Percentiles rank a stretch among this genome's conserved stretches.
Conservation (phyloP, 2,888 invertebrate species). For the Hipparchia semele region DNA sequence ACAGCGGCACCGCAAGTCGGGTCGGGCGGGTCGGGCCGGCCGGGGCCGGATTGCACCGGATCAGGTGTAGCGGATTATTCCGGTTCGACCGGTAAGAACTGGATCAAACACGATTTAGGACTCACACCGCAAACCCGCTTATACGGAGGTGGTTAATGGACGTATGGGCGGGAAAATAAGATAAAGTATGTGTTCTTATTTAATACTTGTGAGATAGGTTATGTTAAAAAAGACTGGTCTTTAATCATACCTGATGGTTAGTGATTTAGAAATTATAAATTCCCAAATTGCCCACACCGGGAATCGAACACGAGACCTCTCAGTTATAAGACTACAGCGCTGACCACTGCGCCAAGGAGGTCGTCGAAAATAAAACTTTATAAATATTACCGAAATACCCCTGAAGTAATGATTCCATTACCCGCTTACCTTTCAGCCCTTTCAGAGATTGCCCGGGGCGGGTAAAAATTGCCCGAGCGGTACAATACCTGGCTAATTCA, state of each 20-base stretch:
- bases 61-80: constrained; percentile 79
- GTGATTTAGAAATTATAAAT: too few species aligned
- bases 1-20: constrained; percentile 57
- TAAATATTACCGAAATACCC: not conserved
- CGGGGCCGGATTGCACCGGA: constrained; percentile 64
- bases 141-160: constrained; percentile 57
- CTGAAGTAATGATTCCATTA: constrained; percentile 31
- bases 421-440: constrained; percentile 44
- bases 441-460: constrained; percentile 39
- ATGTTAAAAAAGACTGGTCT: too few species aligned
- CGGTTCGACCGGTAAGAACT: constrained; percentile 69
- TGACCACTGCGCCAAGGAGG: too few species aligned
- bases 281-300: too few species aligned
- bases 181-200: not conserved
- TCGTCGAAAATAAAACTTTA: not conserved
- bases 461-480: constrained; percentile 45
- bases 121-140: constrained; percentile 66
- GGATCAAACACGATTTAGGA: constrained; percentile 78
- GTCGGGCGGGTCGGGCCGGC: constrained; percentile 32
- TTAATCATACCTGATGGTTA: too few species aligned
- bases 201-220: too few species aligned
- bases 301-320: too few species aligned
- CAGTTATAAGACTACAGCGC: too few species aligned
- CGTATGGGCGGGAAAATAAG: too few species aligned
- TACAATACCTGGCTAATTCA: constrained; percentile 75